phyloP scores from a whole-genome alignment of 2,888 invertebrate species.

The Cyrtodaria siliqua region DNA sequence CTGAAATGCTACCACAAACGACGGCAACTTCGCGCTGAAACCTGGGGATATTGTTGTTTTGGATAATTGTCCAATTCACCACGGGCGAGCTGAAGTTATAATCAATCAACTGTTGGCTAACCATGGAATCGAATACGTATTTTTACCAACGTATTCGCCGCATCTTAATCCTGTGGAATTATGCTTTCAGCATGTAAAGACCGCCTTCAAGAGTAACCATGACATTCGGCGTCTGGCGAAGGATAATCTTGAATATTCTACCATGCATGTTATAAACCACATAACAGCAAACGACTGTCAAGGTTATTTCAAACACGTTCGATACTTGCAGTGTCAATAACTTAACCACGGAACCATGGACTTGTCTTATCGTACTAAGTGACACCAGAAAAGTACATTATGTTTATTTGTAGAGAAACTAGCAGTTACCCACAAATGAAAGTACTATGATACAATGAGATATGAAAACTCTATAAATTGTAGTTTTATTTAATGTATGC shows the following conservation, averaged over 20 bases:
- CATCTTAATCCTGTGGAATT: constrained; percentile 11
- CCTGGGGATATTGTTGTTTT: constrained; percentile 11
- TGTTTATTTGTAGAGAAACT: too few species aligned
- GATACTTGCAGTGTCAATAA: too few species aligned
- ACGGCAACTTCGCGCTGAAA: constrained; percentile 7
- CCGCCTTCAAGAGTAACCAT: constrained; percentile 1
- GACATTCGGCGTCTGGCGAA: not conserved
- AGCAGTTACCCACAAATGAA: too few species aligned
- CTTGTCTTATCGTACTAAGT: too few species aligned
- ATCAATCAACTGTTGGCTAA: not conserved
- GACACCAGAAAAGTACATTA: too few species aligned
- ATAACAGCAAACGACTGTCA: constrained; percentile 3
- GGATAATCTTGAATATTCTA: constrained; percentile 12
- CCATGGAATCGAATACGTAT: not conserved
- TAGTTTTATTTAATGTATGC: too few species aligned
- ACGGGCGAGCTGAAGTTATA: constrained; percentile 8
- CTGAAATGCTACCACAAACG: constrained; percentile 9
- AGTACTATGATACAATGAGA: too few species aligned
- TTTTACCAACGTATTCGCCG: not conserved
- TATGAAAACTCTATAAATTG: too few species aligned
- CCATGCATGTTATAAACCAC: constrained; percentile 3
- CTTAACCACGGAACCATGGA: too few species aligned
- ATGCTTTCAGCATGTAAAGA: constrained; percentile 20
- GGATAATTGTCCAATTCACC: constrained; percentile 22
- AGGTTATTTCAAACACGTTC: constrained; percentile 10